A percentile compares a stretch with the other conserved stretches of the same genome.
Conservation (phyloP, 2,113 vertebrate species). For the Stegostoma tigrinum region DNA sequence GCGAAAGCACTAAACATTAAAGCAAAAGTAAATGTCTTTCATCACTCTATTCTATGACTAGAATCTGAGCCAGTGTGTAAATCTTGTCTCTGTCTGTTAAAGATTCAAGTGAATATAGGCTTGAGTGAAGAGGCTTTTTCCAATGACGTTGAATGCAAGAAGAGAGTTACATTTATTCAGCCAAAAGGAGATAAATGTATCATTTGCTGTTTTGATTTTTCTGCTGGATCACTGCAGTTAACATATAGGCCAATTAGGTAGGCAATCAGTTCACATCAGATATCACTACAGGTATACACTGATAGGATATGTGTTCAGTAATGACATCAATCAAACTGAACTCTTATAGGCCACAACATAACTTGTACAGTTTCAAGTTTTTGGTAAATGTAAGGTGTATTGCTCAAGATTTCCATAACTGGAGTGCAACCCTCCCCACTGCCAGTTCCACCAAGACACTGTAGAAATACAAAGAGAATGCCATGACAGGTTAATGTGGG, state of each 20-base stretch:
- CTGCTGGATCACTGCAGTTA: not conserved
- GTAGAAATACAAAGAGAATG: not conserved
- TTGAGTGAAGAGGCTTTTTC: not conserved
- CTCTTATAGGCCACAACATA: not conserved
- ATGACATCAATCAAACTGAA: not conserved
- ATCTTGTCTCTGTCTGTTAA: not conserved
- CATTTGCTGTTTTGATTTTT: not conserved
- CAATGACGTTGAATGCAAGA: not conserved
- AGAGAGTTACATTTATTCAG: not conserved
- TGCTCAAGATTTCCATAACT: not conserved
- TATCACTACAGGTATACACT: not conserved
- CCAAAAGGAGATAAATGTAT: not conserved
- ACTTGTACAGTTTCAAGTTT: not conserved
- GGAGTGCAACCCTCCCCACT: not conserved
- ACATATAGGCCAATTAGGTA: not conserved
- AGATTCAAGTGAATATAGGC: not conserved
- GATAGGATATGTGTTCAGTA: not conserved
- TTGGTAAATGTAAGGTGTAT: not conserved
- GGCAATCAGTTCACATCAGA: not conserved
- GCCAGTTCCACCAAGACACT: not conserved
- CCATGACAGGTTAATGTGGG: not conserved
- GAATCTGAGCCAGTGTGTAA: slow-evolving; percentile 1
- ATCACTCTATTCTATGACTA: not conserved
- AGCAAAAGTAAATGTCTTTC: not conserved
- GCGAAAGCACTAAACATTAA: not conserved